Evolutionary conservation across 2,113 vertebrate genomes (phyloP).

Genomic region (Oenanthe melanoleuca): DNA sequence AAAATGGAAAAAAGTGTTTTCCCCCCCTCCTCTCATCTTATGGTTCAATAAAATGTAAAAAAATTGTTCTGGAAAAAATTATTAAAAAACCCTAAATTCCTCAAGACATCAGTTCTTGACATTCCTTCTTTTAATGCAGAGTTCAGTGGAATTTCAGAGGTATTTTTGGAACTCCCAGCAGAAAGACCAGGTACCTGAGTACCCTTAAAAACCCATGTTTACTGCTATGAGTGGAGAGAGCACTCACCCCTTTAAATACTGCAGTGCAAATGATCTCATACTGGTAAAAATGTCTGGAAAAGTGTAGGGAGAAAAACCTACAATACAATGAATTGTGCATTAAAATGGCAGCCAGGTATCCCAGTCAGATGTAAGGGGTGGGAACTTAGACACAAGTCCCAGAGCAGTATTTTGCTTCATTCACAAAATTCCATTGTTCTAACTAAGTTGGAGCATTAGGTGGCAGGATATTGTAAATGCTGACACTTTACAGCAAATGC

Average conservation of each 20-base stretch:
- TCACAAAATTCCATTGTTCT: neutral
- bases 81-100: neutral
- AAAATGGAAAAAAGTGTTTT: neutral
- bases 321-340: neutral
- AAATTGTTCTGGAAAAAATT: neutral
- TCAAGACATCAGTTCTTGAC: neutral
- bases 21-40: neutral
- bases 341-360: neutral
- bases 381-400: neutral
- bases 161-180: neutral
- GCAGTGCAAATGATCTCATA: neutral
- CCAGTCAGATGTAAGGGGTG: neutral
- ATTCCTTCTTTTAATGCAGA: neutral
- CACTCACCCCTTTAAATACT: neutral
- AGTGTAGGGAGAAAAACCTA: neutral
- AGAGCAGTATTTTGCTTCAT: neutral
- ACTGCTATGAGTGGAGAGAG: neutral
- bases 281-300: neutral
- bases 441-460: neutral
- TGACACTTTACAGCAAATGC: neutral
- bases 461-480: neutral
- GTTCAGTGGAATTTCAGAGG: neutral
- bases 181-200: neutral
- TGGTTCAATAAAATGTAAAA: neutral
- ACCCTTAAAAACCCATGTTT: neutral